phyloP scores from a whole-genome alignment of 1,140 invertebrate genomes.

The Eriocheir sinensis region DNA sequence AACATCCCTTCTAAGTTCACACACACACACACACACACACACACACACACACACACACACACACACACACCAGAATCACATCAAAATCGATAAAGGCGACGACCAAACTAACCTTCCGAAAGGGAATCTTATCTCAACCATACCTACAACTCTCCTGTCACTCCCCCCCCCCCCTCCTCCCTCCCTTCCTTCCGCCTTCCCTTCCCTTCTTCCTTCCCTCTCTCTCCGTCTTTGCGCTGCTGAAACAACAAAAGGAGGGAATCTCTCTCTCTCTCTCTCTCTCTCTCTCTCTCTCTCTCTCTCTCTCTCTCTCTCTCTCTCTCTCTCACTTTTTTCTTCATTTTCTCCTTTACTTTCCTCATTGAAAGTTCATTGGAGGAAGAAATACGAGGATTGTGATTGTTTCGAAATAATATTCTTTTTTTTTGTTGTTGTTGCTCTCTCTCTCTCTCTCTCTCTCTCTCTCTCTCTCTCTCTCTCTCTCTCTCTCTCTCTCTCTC shows the following conservation, averaged over 20 bases:
- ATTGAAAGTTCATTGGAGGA: too few species aligned
- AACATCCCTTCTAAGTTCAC: too few species aligned
- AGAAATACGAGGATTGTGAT: too few species aligned
- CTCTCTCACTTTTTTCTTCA: too few species aligned
- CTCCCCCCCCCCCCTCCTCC: neutral
- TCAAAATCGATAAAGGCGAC: neutral
- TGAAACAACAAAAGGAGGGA: conserved; percentile 1
- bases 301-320: too few species aligned
- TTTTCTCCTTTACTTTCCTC: neutral
- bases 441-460: too few species aligned
- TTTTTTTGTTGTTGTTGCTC: too few species aligned
- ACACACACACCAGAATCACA: neutral
- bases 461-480: too few species aligned
- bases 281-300: too few species aligned
- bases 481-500: too few species aligned
- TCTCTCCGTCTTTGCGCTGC: neutral
- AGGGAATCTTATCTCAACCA: neutral
- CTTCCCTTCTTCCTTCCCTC: neutral
- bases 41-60: neutral
- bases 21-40: conserved; percentile 14
- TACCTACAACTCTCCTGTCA: neutral
- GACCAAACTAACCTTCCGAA: neutral
- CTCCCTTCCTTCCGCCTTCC: neutral
- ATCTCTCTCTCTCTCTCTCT: too few species aligned
- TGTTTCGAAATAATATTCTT: too few species aligned